A percentile compares a stretch with the other conserved stretches of the same genome.
Evolutionary conservation across 2,113 vertebrate species (phyloP).

Genomic region (Psophia crepitans): DNA sequence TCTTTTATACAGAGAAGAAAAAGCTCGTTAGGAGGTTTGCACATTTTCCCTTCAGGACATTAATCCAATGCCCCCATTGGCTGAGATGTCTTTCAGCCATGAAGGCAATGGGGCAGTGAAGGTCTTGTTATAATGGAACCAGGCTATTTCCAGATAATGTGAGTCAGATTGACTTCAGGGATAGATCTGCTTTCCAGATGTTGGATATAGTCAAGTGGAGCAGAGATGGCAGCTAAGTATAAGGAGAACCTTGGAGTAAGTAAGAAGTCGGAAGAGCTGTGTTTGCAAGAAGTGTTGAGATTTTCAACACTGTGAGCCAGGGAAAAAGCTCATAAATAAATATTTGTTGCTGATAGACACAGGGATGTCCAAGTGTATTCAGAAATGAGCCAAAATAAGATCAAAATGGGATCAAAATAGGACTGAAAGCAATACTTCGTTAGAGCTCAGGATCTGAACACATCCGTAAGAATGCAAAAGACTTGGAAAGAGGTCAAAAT

Average conservation of each 20-base stretch:
- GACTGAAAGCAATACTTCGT: not conserved
- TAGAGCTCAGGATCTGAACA: not conserved
- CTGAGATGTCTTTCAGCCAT: constrained; percentile 54
- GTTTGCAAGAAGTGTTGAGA: not conserved
- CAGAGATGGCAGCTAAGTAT: not conserved
- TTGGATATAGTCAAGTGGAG: constrained; percentile 37
- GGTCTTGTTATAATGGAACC: constrained; percentile 65
- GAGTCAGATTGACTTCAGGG: constrained; percentile 58
- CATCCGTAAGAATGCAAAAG: not conserved
- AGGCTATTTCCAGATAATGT: constrained; percentile 67
- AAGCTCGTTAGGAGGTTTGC: not conserved
- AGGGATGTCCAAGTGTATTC: not conserved
- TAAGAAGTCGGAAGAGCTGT: not conserved
- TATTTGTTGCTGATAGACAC: not conserved
- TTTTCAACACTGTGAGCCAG: not conserved
- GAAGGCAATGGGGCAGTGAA: constrained; percentile 58
- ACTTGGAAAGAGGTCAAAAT: not conserved
- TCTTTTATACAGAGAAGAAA: not conserved
- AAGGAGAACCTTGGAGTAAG: not conserved
- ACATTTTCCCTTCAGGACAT: constrained; percentile 59
- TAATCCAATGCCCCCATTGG: constrained; percentile 40
- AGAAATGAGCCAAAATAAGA: not conserved
- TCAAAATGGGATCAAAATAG: not conserved
- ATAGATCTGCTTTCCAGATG: constrained; percentile 67
- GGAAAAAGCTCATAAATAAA: not conserved